A percentile compares a stretch with the other conserved stretches of the same genome.
phyloP scores from a whole-genome alignment of 1,140 invertebrate genomes.

The Pseudomyrmex pallidus region DNA sequence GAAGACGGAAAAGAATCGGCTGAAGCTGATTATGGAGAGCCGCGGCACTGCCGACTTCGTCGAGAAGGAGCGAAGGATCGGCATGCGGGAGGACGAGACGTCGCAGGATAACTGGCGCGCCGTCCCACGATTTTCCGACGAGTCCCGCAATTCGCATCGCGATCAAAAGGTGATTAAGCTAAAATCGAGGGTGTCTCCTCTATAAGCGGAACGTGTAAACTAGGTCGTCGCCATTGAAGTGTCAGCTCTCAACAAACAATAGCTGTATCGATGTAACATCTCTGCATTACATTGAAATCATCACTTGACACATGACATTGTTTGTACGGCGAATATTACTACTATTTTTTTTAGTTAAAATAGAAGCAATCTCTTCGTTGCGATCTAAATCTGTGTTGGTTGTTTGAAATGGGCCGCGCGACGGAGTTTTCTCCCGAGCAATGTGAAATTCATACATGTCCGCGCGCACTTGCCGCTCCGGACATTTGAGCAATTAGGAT shows the following conservation, averaged over 20 bases:
- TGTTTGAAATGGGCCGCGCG: background rate
- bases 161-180: slow-evolving; percentile 64
- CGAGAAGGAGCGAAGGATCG: slow-evolving; percentile 74
- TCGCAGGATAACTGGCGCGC: slow-evolving; percentile 34
- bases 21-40: slow-evolving; percentile 74
- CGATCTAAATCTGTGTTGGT: too few species aligned
- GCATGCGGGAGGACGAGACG: slow-evolving; percentile 17
- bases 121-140: background rate
- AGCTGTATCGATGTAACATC: background rate
- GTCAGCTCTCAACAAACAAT: slow-evolving; percentile 2
- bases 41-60: slow-evolving; percentile 51
- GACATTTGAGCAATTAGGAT: slow-evolving; percentile 35
- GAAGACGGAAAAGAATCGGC: slow-evolving; percentile 80
- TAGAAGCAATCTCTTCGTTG: too few species aligned
- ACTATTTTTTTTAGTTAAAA: background rate
- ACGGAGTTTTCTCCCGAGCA: background rate
- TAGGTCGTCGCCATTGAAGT: slow-evolving; percentile 14
- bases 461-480: background rate
- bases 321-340: too few species aligned
- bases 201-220: background rate
- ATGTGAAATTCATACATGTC: background rate
- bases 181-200: background rate
- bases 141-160: slow-evolving; percentile 32
- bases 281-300: too few species aligned
- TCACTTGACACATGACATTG: background rate